Conservation (phyloP, 2,113 vertebrate species). For the Pelecanoides urinatrix region DNA sequence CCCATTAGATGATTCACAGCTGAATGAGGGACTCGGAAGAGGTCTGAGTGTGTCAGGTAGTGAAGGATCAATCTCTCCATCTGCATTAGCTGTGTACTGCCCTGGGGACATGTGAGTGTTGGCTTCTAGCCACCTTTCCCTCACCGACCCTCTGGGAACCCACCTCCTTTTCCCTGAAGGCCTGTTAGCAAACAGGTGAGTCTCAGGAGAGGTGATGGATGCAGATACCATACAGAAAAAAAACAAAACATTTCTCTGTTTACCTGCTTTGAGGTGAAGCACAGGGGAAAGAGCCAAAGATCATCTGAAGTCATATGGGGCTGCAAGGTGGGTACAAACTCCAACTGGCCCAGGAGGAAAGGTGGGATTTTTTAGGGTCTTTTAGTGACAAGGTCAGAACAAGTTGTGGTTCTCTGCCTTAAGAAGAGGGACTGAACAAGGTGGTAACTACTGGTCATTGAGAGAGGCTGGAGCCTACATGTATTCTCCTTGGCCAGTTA, state of each 20-base stretch:
- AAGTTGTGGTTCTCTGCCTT: neutral
- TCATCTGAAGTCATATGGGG: neutral
- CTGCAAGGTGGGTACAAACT: neutral
- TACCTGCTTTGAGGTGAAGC: neutral
- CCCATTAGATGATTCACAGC: accelerated
- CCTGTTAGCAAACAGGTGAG: neutral
- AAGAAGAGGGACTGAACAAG: neutral
- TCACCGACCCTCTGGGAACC: neutral
- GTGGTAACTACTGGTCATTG: neutral
- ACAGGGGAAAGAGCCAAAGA: neutral
- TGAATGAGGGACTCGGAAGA: neutral
- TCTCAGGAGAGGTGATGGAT: neutral
- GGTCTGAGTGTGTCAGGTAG: neutral
- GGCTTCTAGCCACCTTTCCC: neutral
- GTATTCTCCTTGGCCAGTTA: neutral
- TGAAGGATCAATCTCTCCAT: neutral
- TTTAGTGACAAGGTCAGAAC: neutral
- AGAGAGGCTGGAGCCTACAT: neutral
- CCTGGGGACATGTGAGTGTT: neutral
- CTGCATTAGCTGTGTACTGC: neutral
- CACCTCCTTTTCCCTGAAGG: neutral
- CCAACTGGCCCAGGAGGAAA: neutral
- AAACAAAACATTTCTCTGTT: neutral
- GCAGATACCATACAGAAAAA: neutral
- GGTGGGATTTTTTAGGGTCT: neutral